A percentile compares a stretch with the other conserved stretches of the same genome.
These are phyloP conservation scores for Laodelphax striatellus DNA, from an alignment of 1,140 invertebrate species.

Conservation along the genomic window DNA sequence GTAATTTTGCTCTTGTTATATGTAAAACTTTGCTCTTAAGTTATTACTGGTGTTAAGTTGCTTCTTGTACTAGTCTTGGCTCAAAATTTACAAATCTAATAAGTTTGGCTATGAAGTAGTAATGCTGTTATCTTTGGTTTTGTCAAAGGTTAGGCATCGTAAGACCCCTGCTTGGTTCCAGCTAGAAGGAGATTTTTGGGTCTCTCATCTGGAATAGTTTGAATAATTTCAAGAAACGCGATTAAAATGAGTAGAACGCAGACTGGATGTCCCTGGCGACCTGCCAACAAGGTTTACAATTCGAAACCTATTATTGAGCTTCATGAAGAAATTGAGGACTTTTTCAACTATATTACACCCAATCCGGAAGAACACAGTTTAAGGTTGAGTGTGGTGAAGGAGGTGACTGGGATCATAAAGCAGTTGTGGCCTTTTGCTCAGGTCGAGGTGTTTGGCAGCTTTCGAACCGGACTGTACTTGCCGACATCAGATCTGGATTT, in stretches of 20 bases:
- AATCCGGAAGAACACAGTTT: conserved; percentile 79
- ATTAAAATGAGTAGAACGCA: conserved; percentile 72
- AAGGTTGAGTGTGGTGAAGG: conserved; percentile 70
- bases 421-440: conserved; percentile 81
- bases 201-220: conserved; percentile 9
- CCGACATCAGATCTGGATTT: conserved; percentile 96
- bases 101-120: no score
- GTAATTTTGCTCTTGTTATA: no score
- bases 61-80: no score
- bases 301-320: conserved; percentile 68
- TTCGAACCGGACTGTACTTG: conserved; percentile 87
- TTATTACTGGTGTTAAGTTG: no score
- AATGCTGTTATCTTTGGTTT: no score
- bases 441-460: conserved; percentile 93
- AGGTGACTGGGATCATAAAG: conserved; percentile 76
- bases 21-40: no score
- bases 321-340: conserved; percentile 95
- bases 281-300: conserved; percentile 49
- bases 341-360: conserved; percentile 87
- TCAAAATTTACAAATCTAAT: no score
- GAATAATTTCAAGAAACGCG: conserved; percentile 51
- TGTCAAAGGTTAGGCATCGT: no score
- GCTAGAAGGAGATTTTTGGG: conserved; percentile 64
- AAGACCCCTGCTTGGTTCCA: conserved; percentile 91
- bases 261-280: conserved; percentile 85